Base-by-base conservation (phyloP, 1,140 invertebrate genomes). In the Anoplophora glabripennis region DNA sequence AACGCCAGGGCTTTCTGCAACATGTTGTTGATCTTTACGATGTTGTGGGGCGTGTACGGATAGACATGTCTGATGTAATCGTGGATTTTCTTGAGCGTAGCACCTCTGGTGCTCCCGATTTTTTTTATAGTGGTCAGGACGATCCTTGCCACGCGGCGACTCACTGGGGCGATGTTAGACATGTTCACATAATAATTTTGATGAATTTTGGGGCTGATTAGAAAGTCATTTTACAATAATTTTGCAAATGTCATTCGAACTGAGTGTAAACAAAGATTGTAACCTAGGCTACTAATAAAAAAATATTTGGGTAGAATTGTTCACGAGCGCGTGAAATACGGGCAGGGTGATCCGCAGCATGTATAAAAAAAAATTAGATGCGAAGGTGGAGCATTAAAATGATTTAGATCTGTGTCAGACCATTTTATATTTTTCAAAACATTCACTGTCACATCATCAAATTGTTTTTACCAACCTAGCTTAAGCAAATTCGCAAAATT, bases 51-150 rank as follows among this genome's bases (percentile, higher is more conserved):
- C 7, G 53, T 54, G 36, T 61, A 42, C n/a, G 64, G 64, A 42
- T 64, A 66, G 10, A 52, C 53, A 15, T 54, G 46, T 12, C 44
- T 61, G 18, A 66, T 60, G 37, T 66, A 66, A 9, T 60, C 40
- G 12, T 57, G 49, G 14, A 66, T 64, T 34, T 61, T 63, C 55
- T 60, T 64, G 28, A 66, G 45, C 8, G 64, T 60, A 28, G 54
- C 54, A 15, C 61, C 61, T 33, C 53, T 54, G 17, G 53, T 54
- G 15, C 49, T 66, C 8, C 62, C 62, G 10, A 66, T 48, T 51
- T 66, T 57, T 35, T 53, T 66, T 9, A 66, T 51, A n/a, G 64
- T 63, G 12, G 57, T 47, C 15, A 64, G 48, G 11, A 66, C 58
- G 15, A 64, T 36, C 34, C 54, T 37, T 1, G 64, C 61, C 15